phyloP scores from a whole-genome alignment of 2,797 vertebrate species.

The Gastrophryne carolinensis region DNA sequence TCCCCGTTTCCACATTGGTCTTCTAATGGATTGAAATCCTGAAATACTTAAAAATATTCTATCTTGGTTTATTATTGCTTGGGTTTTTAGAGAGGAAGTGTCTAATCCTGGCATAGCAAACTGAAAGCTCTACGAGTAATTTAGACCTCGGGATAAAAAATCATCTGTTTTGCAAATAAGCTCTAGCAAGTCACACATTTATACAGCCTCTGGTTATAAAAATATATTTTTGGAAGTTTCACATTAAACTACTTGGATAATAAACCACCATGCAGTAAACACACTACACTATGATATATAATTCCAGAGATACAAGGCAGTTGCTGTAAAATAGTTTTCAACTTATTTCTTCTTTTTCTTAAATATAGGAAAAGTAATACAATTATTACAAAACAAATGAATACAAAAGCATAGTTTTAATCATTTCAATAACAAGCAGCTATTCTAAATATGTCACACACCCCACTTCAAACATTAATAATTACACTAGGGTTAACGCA shows the following conservation, averaged over 20 bases:
- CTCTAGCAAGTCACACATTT: neutral
- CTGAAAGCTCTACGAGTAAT: neutral
- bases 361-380: no score
- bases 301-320: no score
- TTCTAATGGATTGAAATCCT: neutral
- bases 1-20: neutral
- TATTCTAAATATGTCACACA: no score
- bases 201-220: neutral
- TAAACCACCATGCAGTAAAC: no score
- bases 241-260: neutral
- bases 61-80: neutral
- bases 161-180: neutral
- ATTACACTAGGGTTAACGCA: no score
- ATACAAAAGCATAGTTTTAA: no score
- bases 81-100: neutral
- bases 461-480: no score
- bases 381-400: no score
- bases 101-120: neutral
- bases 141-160: neutral
- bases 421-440: no score
- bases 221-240: neutral
- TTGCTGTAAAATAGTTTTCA: no score
- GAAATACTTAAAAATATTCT: neutral
- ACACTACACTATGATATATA: no score
- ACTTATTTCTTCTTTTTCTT: no score